phyloP scores from a whole-genome alignment of 2,888 invertebrate genomes.

The Agrotis segetum region DNA sequence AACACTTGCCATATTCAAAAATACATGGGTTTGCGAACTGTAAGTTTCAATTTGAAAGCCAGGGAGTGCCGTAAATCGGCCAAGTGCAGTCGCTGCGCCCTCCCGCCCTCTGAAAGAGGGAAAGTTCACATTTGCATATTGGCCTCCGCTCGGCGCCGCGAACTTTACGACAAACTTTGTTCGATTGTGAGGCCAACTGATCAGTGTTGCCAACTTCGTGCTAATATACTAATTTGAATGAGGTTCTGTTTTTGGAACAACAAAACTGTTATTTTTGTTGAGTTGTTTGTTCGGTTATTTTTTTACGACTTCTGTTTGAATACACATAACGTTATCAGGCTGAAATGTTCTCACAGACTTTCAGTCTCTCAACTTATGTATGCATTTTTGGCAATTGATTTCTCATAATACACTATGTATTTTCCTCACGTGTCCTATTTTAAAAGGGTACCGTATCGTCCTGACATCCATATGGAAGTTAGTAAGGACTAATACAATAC shows the following conservation, averaged over 20 bases:
- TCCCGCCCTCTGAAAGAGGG: conserved; percentile 77
- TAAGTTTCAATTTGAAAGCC: conserved; percentile 79
- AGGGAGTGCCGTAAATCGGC: conserved; percentile 84
- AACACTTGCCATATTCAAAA: conserved; percentile 44
- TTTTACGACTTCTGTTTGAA: not conserved
- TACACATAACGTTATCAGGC: too few species aligned
- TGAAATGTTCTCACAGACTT: not conserved
- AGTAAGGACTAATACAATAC: too few species aligned
- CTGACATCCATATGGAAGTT: too few species aligned
- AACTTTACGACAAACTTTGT: conserved; percentile 73
- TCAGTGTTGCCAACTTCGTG: conserved; percentile 53
- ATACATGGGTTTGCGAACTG: conserved; percentile 37
- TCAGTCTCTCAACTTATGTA: too few species aligned
- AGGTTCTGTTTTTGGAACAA: conserved; percentile 30
- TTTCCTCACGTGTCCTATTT: too few species aligned
- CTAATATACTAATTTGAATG: conserved; percentile 51
- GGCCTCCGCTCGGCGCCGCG: conserved; percentile 69
- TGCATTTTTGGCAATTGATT: not conserved
- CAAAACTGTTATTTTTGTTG: conserved; percentile 31
- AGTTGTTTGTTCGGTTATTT: conserved; percentile 16
- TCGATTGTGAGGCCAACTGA: conserved; percentile 53
- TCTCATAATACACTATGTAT: too few species aligned
- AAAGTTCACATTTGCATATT: conserved; percentile 88
- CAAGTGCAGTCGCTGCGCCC: conserved; percentile 81
- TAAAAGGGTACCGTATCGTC: too few species aligned